Percentiles rank a stretch among this genome's conserved stretches.
These are phyloP conservation scores for Epistrophe eligans DNA, from an alignment of 2,888 invertebrate genomes.

Conservation along the genomic window DNA sequence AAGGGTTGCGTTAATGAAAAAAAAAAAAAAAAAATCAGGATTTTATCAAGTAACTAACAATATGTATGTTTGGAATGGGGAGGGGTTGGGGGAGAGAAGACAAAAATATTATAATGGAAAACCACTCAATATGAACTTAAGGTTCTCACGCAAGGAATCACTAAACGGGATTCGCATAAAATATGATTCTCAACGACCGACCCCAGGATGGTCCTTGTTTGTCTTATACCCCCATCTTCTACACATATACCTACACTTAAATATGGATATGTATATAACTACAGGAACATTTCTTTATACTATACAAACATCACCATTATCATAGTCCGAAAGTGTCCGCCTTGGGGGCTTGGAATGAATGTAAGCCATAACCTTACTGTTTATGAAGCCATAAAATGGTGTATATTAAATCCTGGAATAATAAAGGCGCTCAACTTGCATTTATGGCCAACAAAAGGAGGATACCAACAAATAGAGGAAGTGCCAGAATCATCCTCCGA, in stretches of 20 bases:
- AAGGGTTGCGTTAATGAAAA: constrained; percentile 21
- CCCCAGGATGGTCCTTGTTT: constrained; percentile 61
- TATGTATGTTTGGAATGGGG: no score
- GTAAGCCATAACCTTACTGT: constrained; percentile 64
- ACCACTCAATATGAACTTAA: constrained; percentile 71
- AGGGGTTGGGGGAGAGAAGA: not conserved
- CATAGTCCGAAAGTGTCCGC: constrained; percentile 42
- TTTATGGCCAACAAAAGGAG: constrained; percentile 63
- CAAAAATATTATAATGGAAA: constrained; percentile 56
- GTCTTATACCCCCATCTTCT: constrained; percentile 7
- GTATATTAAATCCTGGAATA: constrained; percentile 74
- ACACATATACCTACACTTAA: not conserved
- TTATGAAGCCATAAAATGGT: constrained; percentile 75
- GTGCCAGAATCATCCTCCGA: constrained; percentile 49
- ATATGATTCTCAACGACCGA: constrained; percentile 63
- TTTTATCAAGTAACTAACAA: constrained; percentile 11
- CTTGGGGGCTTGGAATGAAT: constrained; percentile 38
- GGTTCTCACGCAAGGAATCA: constrained; percentile 74
- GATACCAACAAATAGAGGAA: constrained; percentile 47
- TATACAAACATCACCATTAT: constrained; percentile 20
- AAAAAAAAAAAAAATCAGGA: constrained; percentile 21
- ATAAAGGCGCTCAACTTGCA: constrained; percentile 74
- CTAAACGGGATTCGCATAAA: constrained; percentile 73
- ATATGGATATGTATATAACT: not conserved
- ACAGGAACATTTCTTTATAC: not conserved